Conservation (phyloP, 2,113 vertebrate genomes). For the Lamprologus tigripictilis region DNA sequence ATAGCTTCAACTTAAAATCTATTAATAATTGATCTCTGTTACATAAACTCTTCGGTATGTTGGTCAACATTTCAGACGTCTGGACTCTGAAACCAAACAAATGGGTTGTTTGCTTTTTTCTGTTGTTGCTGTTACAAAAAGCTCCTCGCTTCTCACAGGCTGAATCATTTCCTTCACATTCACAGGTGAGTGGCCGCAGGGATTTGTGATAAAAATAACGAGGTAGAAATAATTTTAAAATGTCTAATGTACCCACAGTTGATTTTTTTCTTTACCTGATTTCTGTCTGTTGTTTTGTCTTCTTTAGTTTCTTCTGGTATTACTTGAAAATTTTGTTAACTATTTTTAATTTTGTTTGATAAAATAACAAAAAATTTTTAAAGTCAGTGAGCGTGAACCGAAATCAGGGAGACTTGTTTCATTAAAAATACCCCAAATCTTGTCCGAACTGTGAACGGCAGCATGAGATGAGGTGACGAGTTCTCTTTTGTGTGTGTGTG, state of each 20-base stretch:
- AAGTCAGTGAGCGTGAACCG: neutral
- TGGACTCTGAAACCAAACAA: slow-evolving; percentile 38
- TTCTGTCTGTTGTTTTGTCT: neutral
- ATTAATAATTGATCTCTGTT: neutral
- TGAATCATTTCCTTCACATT: neutral
- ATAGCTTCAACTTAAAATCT: neutral
- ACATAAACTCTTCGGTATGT: neutral
- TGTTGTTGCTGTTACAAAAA: neutral
- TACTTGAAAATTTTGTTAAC: neutral
- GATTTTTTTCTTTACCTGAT: neutral
- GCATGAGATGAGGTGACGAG: neutral
- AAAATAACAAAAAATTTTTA: neutral
- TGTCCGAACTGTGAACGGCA: neutral
- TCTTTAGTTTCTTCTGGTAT: neutral
- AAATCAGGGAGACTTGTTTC: neutral
- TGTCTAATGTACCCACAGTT: neutral
- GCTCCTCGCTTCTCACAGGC: neutral
- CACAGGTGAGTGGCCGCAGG: slow-evolving; percentile 3
- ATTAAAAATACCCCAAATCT: neutral
- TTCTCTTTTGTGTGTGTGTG: neutral
- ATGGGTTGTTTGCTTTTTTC: neutral
- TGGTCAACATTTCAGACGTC: neutral
- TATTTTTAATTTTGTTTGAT: neutral
- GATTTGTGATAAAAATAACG: neutral
- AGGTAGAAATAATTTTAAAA: neutral